Conservation (phyloP, 2,888 invertebrate genomes). For the Epinotia bilunana region DNA sequence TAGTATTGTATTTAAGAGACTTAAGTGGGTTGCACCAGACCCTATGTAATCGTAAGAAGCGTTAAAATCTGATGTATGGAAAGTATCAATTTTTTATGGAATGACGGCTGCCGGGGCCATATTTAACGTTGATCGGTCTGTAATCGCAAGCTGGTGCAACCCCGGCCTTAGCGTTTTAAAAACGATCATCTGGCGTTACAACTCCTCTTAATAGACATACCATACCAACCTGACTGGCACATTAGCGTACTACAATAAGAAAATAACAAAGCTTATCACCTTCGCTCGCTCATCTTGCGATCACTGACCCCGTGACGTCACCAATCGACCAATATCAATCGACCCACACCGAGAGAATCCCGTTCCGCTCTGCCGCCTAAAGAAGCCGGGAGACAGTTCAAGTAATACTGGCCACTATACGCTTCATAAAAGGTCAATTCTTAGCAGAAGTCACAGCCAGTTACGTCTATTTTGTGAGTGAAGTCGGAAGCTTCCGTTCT, state of each 20-base stretch:
- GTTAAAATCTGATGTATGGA: too few species aligned
- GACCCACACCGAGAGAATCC: constrained; percentile 50
- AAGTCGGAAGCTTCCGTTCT: constrained; percentile 63
- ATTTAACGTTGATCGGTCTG: too few species aligned
- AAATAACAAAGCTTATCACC: not conserved
- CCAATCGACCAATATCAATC: constrained; percentile 44
- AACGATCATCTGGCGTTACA: too few species aligned
- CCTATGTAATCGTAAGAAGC: too few species aligned
- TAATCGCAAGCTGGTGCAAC: too few species aligned
- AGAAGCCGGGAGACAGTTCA: constrained; percentile 55
- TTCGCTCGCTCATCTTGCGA: constrained; percentile 45
- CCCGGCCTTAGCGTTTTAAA: too few species aligned
- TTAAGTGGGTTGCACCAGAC: too few species aligned
- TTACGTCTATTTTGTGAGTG: constrained; percentile 2
- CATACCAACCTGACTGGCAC: constrained; percentile 29
- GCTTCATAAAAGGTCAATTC: constrained; percentile 6
- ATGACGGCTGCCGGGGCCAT: too few species aligned
- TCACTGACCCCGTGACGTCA: constrained; percentile 56
- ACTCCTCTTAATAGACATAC: not conserved
- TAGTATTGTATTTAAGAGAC: too few species aligned
- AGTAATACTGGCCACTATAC: constrained; percentile 55
- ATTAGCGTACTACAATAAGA: constrained; percentile 44
- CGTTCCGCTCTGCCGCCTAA: constrained; percentile 42
- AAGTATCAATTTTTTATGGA: too few species aligned
- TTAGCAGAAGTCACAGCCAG: not conserved